These are phyloP conservation scores for Gavialis gangeticus DNA, from an alignment of 2,113 vertebrate species.

Conservation along the genomic window DNA sequence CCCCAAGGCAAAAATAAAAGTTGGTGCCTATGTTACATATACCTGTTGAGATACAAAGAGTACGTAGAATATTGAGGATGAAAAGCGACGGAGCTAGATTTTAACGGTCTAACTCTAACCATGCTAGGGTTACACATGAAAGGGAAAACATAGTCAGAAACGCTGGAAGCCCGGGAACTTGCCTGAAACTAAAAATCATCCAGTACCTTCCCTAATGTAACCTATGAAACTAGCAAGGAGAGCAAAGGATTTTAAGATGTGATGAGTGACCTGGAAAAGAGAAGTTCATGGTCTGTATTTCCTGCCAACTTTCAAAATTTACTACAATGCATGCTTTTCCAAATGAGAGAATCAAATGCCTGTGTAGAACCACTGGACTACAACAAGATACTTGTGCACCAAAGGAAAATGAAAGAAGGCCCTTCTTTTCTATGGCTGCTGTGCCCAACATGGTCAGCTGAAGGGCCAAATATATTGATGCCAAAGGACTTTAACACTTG, in stretches of 20 bases:
- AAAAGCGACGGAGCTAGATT: not conserved
- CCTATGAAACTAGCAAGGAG: not conserved
- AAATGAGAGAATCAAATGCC: not conserved
- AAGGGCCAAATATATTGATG: not conserved
- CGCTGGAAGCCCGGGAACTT: not conserved
- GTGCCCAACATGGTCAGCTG: not conserved
- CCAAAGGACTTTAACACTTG: not conserved
- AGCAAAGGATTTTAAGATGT: not conserved
- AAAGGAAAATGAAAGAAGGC: not conserved
- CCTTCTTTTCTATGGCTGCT: not conserved
- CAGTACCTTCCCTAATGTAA: not conserved
- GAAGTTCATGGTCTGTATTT: not conserved
- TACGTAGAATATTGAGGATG: not conserved
- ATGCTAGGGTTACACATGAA: not conserved
- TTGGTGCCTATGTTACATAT: no score
- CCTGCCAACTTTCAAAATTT: not conserved
- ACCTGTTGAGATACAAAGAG: not conserved
- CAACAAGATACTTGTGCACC: not conserved
- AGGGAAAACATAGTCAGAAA: not conserved
- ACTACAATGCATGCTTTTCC: not conserved
- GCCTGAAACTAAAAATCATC: not conserved
- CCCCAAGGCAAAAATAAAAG: no score
- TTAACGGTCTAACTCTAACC: not conserved
- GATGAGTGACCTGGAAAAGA: not conserved
- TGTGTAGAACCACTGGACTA: not conserved